Conservation (phyloP, 2,888 invertebrate species). For the Parelbella ahira region DNA sequence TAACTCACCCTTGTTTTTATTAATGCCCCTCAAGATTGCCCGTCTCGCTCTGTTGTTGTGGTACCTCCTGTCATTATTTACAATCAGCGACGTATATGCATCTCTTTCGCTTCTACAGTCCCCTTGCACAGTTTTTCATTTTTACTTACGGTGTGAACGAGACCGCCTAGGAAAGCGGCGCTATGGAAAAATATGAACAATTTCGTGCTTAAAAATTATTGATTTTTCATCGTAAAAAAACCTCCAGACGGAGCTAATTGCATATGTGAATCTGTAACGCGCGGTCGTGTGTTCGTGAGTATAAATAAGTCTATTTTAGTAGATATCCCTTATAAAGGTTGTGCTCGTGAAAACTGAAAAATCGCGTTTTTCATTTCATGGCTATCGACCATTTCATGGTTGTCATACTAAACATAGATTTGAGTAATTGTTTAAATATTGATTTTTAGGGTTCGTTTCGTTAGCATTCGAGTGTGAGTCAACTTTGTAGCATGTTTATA, state of each 20-base stretch:
- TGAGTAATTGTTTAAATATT: conserved; percentile 62
- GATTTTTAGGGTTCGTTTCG: conserved; percentile 55
- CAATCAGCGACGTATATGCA: conserved; percentile 63
- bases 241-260: conserved; percentile 56
- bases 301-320: conserved; percentile 53
- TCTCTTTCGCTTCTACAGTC: conserved; percentile 66
- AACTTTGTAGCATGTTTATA: conserved; percentile 69
- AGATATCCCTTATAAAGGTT: conserved; percentile 54
- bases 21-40: conserved; percentile 47
- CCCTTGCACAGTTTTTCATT: conserved; percentile 75
- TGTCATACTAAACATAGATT: conserved; percentile 36
- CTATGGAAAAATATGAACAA: conserved; percentile 76
- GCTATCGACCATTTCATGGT: conserved; percentile 59
- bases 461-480: conserved; percentile 58
- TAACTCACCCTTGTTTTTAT: conserved; percentile 54
- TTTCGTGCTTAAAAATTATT: conserved; percentile 76
- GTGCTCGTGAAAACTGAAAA: conserved; percentile 68
- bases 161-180: conserved; percentile 57
- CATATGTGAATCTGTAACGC: conserved; percentile 56
- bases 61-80: conserved; percentile 74
- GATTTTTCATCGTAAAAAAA: conserved; percentile 76
- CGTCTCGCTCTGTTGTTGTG: conserved; percentile 73
- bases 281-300: conserved; percentile 53
- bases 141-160: conserved; percentile 64
- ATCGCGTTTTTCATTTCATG: conserved; percentile 66